Evolutionary conservation across 92 coral and sea anemone genomes (phyloP), one percentile per base, ranked within the genome.

Genomic region (Siderastrea radians): DNA sequence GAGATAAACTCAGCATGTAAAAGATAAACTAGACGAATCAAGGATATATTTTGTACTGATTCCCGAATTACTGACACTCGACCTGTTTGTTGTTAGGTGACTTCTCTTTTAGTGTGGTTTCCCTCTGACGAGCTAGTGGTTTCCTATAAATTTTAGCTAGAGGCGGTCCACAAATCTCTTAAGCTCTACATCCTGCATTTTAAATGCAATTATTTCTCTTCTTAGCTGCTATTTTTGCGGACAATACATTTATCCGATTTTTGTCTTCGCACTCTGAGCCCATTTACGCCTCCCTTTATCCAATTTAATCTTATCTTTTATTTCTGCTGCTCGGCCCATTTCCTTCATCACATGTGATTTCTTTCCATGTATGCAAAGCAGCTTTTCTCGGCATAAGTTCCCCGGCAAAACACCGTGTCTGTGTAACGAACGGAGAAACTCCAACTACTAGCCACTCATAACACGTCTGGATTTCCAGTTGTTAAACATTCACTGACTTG

Each of bases 101-200:
- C 38, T 26, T 26, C 0, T 26, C 38, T 26, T 50, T 68, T 9
- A 44, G 73, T 68, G 50, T 68, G 73, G 73, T 68, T 8, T 68
- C 45, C 5, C 15, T 68, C 0, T 26, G 38, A 26, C 38, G 38
- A n/a, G 66, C 5, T 19, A 14, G 67, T 17, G 86, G 53, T 26
- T 14, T 80, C 74, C 50, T 55, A n/a, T 59, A n/a, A 43, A 49
- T 52, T 79, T 64, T 67, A 45, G 54, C 77, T 81, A 10, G 45
- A 19, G 85, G 85, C 85, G 7, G 46, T 12, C 78, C 68, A 59
- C 67, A 69, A 57, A 44, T 44, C 86, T 69, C 64, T 57, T 69
- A 69, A 82, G 57, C 86, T 57, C 75, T 38, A 17, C 86, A 68
- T 82, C 86, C 78, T 82, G 86, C 75, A 51, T 70, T 82, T 69